Percentiles rank a stretch among this genome's conserved stretches.
Conservation (phyloP, 2,888 invertebrate genomes). For the Meghimatium bilineatum region DNA sequence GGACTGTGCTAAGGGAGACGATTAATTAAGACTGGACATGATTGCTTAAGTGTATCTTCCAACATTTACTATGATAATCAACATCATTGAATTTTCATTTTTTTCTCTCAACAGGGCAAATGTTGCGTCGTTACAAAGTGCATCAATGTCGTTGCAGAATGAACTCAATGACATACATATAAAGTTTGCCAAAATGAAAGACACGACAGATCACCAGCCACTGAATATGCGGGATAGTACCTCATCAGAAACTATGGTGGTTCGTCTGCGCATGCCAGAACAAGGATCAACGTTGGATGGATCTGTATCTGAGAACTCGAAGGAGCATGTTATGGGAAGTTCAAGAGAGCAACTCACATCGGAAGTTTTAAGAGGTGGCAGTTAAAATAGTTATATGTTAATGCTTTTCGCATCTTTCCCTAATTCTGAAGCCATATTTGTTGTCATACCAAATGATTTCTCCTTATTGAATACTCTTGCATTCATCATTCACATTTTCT, state of each 20-base stretch:
- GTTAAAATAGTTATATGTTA: not conserved
- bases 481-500: not conserved
- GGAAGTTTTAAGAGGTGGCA: constrained; percentile 1
- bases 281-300: not conserved
- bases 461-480: not conserved
- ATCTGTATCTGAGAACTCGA: not conserved
- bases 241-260: not conserved
- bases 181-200: not conserved
- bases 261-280: not conserved
- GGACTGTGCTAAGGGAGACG: too few species aligned
- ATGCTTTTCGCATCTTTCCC: too few species aligned
- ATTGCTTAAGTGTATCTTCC: too few species aligned
- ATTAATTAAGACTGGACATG: too few species aligned
- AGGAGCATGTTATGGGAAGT: not conserved
- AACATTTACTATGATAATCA: too few species aligned
- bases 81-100: too few species aligned
- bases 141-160: not conserved
- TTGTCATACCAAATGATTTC: too few species aligned
- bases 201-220: not conserved
- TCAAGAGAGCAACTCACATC: not conserved
- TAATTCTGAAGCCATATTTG: too few species aligned
- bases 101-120: constrained; percentile 3
- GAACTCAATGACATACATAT: constrained; percentile 28
- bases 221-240: not conserved
- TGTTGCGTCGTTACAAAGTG: constrained; percentile 15